Evolutionary conservation across 2,797 vertebrate genomes (phyloP), one percentile per base, ranked within the genome.

Genomic region (Cryptoblepharus egeriae): DNA sequence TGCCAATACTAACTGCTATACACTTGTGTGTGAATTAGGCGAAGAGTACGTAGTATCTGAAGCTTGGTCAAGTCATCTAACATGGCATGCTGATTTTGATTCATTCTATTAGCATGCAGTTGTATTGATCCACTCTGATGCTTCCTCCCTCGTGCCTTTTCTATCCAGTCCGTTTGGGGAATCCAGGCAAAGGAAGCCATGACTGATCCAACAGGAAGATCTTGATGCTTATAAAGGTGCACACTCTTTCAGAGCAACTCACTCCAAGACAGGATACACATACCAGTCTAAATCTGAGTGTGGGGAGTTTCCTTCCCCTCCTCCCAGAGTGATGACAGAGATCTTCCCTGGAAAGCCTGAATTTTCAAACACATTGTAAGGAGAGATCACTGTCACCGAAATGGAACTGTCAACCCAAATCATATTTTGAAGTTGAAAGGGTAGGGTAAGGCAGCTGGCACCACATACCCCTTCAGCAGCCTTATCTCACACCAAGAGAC

Each of bases 301-400:
- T 58, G 67, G 58, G 35, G 9, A n/a, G 26, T 30, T 42, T 60
- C 2, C 42, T 49, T 9, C 39, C 39, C 39, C 39, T 9, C 39
- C 39, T 9, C 39, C 35, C 64, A 55, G 37, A 42, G 55, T 20
- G 24, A 58, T 69, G 9, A 58, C 58, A 4, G 5, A n/a, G 39
- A 9, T 64, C 32, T 57, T 57, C 26, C 35, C 28, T 60, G 67
- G 35, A 60, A 79, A 60, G 28, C 3, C 67, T 30, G 10, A n/a
- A 55, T 70, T 70, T 70, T 55, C 77, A 70, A 60, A 70, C 52
- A 79, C 65, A 18, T 70, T 42, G 67, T 60, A 28, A 15, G 77
- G 64, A 79, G 64, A n/a, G 49, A 69, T 79, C 49, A 28, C 26
- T 58, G 35, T 60, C 64, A 60, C 10, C 35, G 28, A 39, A 79